A percentile compares a stretch with the other conserved stretches of the same genome.
Evolutionary conservation across 2,888 invertebrate genomes (phyloP).

Genomic region (Leuctra nigra): DNA sequence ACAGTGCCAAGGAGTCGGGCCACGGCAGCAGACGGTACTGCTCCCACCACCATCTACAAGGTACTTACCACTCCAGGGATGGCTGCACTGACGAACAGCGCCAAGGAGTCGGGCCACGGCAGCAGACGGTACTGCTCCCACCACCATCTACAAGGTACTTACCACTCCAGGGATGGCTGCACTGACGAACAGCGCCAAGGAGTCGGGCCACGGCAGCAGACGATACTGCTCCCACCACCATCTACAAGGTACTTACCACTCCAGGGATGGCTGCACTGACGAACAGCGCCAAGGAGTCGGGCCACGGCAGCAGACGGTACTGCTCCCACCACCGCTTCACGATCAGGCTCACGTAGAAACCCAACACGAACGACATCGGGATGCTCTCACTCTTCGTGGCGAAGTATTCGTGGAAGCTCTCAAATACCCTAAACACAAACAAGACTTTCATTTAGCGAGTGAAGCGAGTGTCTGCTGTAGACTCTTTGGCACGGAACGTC

Average conservation of each 20-base stretch:
- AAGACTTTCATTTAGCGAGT: no score
- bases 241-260: constrained; percentile 31
- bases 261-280: constrained; percentile 37
- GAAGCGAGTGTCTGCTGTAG: no score
- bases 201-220: constrained; percentile 90
- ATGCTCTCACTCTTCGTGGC: constrained; percentile 83
- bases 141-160: constrained; percentile 67
- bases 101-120: constrained; percentile 91
- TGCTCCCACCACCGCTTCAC: constrained; percentile 56
- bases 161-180: constrained; percentile 88
- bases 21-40: constrained; percentile 38
- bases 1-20: constrained; percentile 39
- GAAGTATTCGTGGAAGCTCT: constrained; percentile 78
- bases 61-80: constrained; percentile 76
- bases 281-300: constrained; percentile 38
- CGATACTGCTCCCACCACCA: constrained; percentile 97
- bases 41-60: constrained; percentile 41
- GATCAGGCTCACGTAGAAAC: constrained; percentile 88
- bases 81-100: constrained; percentile 84
- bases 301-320: constrained; percentile 40
- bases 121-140: constrained; percentile 91
- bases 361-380: constrained; percentile 92
- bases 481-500: no score
- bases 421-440: constrained; percentile 88
- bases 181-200: constrained; percentile 83